Conservation (phyloP, 2,888 invertebrate species). For the Lasioglossum marginatum region DNA sequence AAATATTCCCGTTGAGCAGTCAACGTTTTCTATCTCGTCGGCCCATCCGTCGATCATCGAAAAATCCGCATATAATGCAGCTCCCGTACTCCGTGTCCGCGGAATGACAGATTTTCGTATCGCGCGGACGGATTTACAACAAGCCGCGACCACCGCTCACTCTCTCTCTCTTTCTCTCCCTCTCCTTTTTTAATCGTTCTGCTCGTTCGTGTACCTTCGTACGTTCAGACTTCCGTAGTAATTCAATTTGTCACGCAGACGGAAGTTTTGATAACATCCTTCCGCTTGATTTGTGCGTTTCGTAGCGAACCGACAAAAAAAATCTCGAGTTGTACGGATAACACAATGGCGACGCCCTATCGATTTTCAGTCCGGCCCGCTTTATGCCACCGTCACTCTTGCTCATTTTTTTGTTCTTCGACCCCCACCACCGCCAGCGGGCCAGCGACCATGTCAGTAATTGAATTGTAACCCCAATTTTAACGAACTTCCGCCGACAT, state of each 20-base stretch:
- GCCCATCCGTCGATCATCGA: constrained; percentile 51
- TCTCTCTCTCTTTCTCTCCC: too few species aligned
- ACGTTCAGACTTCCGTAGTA: constrained; percentile 67
- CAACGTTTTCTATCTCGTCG: constrained; percentile 26
- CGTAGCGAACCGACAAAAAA: constrained; percentile 46
- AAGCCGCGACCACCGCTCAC: constrained; percentile 16
- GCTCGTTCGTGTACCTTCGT: constrained; percentile 60
- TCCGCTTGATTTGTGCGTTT: constrained; percentile 74
- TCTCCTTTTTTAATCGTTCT: constrained; percentile 32
- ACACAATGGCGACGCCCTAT: constrained; percentile 60
- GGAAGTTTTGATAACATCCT: constrained; percentile 76
- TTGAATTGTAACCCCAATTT: constrained; percentile 63
- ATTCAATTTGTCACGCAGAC: constrained; percentile 76
- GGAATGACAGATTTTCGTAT: constrained; percentile 67
- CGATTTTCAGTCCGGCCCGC: constrained; percentile 59
- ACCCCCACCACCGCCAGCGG: neutral
- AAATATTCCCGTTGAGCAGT: constrained; percentile 60
- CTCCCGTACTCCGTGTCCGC: constrained; percentile 23
- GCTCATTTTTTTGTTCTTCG: neutral
- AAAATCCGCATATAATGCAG: constrained; percentile 58
- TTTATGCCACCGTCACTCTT: constrained; percentile 26
- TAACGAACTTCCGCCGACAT: constrained; percentile 59
- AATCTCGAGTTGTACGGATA: constrained; percentile 38
- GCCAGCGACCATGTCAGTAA: constrained; percentile 35
- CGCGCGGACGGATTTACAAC: constrained; percentile 65